These are phyloP conservation scores for Sesia apiformis DNA, from an alignment of 2,888 invertebrate genomes.

Conservation along the genomic window DNA sequence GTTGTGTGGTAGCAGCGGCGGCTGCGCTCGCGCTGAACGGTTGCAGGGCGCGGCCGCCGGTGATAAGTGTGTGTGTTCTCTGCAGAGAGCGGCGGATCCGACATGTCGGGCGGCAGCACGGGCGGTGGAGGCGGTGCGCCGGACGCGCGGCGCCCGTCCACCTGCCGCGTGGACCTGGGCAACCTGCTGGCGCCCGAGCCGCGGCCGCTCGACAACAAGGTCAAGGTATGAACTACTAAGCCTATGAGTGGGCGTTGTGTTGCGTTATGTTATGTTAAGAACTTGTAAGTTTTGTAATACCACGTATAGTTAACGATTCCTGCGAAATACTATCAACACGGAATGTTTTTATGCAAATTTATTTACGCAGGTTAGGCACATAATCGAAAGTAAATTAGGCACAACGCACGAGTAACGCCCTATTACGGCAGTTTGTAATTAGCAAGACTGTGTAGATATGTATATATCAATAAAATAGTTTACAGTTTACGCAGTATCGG, in stretches of 20 bases:
- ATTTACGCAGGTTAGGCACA: no score
- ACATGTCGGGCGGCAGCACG: conserved; percentile 19
- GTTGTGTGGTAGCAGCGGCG: conserved; percentile 6
- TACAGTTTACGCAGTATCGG: no score
- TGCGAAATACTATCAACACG: no score
- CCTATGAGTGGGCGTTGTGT: background rate
- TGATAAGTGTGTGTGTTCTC: conserved; percentile 17
- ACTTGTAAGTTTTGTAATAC: no score
- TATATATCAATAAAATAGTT: no score
- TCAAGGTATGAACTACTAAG: conserved; percentile 75
- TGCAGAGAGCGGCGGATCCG: conserved; percentile 59
- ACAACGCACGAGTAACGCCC: no score
- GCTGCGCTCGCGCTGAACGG: conserved; percentile 15
- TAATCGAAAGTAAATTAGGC: no score
- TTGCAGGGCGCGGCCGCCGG: conserved; percentile 1
- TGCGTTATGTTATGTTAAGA: no score
- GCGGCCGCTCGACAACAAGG: conserved; percentile 81
- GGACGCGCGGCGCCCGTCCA: conserved; percentile 48
- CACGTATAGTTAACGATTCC: no score
- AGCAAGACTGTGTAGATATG: no score
- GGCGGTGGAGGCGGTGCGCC: conserved; percentile 22
- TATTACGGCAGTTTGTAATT: no score
- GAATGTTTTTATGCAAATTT: no score
- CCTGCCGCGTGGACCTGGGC: conserved; percentile 77
- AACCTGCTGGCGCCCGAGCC: conserved; percentile 78